Conservation (phyloP, 2,888 invertebrate species). For the Alcis repandata region DNA sequence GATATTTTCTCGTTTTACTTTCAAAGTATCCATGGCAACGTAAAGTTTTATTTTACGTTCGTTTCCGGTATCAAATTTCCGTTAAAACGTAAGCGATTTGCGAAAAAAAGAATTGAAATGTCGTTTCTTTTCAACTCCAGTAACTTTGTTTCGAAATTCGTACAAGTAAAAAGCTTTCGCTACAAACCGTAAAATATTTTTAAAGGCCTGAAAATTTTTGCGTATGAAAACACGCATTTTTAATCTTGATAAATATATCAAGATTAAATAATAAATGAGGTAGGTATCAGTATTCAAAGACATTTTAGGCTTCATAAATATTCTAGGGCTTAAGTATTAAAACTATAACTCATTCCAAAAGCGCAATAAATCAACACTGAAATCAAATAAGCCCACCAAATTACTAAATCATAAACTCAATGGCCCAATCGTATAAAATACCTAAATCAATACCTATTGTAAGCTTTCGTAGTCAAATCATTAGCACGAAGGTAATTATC, state of each 20-base stretch:
- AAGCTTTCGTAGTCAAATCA: constrained; percentile 27
- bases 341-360: not conserved
- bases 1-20: constrained; percentile 19
- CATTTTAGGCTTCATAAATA: too few relatives aligned
- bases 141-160: constrained; percentile 8
- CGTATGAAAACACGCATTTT: too few relatives aligned
- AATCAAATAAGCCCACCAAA: not conserved
- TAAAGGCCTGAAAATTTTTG: not conserved
- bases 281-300: too few relatives aligned
- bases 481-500: constrained; percentile 56
- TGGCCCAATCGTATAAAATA: constrained; percentile 1
- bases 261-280: too few relatives aligned
- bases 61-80: constrained; percentile 19
- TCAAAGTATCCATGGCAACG: constrained; percentile 11
- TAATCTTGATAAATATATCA: not conserved
- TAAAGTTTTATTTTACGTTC: constrained; percentile 21
- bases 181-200: not conserved
- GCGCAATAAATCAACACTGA: not conserved
- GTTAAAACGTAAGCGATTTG: constrained; percentile 4
- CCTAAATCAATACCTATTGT: constrained; percentile 29
- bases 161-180: not conserved
- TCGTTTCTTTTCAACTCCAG: constrained; percentile 31
- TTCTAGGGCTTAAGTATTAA: too few relatives aligned
- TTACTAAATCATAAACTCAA: not conserved
- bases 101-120: constrained; percentile 31